Base-by-base conservation (phyloP, 1,140 invertebrate genomes). In the Delia radicum region DNA sequence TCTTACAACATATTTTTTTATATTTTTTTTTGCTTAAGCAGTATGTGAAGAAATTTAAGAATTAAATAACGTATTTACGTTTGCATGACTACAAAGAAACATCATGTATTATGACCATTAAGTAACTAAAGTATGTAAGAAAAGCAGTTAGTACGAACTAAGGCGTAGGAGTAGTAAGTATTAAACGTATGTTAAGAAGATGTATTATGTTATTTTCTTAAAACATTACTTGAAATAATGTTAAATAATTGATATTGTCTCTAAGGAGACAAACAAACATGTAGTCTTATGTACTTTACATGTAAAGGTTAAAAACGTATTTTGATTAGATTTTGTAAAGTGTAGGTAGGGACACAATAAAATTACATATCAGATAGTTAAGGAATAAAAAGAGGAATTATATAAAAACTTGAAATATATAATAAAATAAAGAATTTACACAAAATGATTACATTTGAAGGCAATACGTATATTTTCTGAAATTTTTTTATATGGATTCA, bases 161-260 rank as follows among this genome's bases (percentile, higher is more conserved):
- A n/a, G n/a, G n/a, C n/a, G n/a, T n/a, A n/a, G n/a, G n/a, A n/a
- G 7, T 24, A 42, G 37, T 42, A 15, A 42, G 37, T 42, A 42
- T 33, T 42, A 42, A 42, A 29, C n/a, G 63, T n/a, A 29, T 6
- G 26, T 29, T 28, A 33, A 29, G 24, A 42, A 72, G 33, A 72
- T 48, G 42, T 48, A 72, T 48, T 46, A 72, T 46, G 33, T 72
- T 48, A 72, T 67, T 67, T 72, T 26, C 69, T 46, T 72, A 72
- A 42, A 72, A 42, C 33, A 42, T 46, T 72, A 46, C 69, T 46
- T 42, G 33, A 72, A 46, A 48, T 42, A 26, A 72, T 72, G 42
- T 46, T 72, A 37, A 72, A 72, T 72, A 72, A 72, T 72, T 72
- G 69, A 72, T 46, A 48, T 18, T 46, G 69, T 48, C 69, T 72